phyloP scores from a whole-genome alignment of 2,797 vertebrate genomes.

The Platalea minor region DNA sequence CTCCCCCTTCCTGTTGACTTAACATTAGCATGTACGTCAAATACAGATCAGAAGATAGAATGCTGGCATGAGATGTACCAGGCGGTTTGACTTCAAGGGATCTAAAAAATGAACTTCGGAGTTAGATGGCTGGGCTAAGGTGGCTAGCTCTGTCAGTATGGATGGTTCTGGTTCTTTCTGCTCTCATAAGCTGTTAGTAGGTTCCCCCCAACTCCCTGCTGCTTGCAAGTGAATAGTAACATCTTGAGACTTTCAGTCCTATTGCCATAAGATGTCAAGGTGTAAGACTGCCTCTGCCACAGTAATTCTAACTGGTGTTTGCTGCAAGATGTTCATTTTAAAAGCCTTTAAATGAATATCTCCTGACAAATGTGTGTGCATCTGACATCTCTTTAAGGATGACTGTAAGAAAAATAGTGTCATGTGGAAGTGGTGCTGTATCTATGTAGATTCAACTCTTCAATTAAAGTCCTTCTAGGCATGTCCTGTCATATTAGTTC shows the following conservation, averaged over 20 bases:
- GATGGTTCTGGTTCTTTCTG: slow-evolving; percentile 50
- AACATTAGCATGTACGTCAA: slow-evolving; percentile 50
- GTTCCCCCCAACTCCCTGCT: not conserved
- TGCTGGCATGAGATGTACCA: slow-evolving; percentile 13
- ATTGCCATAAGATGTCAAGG: not conserved
- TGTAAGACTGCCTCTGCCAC: slow-evolving; percentile 2
- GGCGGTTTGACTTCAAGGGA: not conserved
- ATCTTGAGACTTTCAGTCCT: slow-evolving; percentile 30
- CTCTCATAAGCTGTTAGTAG: slow-evolving; percentile 28
- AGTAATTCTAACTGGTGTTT: slow-evolving; percentile 33
- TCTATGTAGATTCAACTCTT: not conserved
- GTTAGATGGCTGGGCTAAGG: not conserved
- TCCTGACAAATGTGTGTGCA: slow-evolving; percentile 2
- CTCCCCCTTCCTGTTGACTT: slow-evolving; percentile 15
- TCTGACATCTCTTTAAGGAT: not conserved
- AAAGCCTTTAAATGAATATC: slow-evolving; percentile 50
- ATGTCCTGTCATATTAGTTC: slow-evolving; percentile 9
- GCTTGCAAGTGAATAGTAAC: slow-evolving; percentile 52
- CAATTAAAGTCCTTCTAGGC: not conserved
- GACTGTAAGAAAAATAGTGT: not conserved
- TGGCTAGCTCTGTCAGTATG: not conserved
- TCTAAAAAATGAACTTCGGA: not conserved
- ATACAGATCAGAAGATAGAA: slow-evolving; percentile 49
- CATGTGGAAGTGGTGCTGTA: slow-evolving; percentile 17
- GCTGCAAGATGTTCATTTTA: slow-evolving; percentile 53